Conservation (phyloP, 2,888 invertebrate species). For the Epinotia nisella region DNA sequence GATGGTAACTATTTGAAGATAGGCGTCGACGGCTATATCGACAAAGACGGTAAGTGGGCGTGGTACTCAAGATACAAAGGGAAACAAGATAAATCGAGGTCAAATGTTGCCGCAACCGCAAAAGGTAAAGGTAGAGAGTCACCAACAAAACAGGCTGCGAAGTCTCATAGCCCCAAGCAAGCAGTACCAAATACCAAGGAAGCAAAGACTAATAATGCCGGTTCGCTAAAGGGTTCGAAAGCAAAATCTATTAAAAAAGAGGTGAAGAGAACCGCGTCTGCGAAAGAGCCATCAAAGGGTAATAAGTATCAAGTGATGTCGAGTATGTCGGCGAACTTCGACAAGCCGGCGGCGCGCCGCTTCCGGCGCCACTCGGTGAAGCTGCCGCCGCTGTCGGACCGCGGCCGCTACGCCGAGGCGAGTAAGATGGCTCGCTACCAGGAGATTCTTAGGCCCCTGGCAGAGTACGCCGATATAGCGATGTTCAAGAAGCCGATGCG, state of each 20-base stretch:
- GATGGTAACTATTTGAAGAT: conserved; percentile 63
- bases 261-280: conserved; percentile 51
- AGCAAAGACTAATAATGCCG: not conserved
- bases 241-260: conserved; percentile 46
- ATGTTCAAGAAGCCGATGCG: conserved; percentile 61
- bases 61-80: conserved; percentile 62
- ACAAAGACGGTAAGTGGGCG: conserved; percentile 74
- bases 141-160: not conserved
- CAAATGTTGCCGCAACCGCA: conserved; percentile 51
- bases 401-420: conserved; percentile 49
- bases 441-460: conserved; percentile 70
- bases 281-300: conserved; percentile 50
- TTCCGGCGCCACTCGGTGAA: conserved; percentile 46
- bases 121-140: conserved; percentile 46
- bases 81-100: conserved; percentile 56
- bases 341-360: conserved; percentile 42
- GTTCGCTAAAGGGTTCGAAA: conserved; percentile 44
- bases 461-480: conserved; percentile 65
- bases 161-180: not conserved
- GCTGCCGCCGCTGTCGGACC: conserved; percentile 8
- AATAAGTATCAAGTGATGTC: conserved; percentile 61
- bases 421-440: conserved; percentile 66
- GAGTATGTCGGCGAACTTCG: conserved; percentile 62
- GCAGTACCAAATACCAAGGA: not conserved
- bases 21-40: conserved; percentile 76